Conservation (phyloP, 1,140 invertebrate genomes). For the Heliothis subflexa region DNA sequence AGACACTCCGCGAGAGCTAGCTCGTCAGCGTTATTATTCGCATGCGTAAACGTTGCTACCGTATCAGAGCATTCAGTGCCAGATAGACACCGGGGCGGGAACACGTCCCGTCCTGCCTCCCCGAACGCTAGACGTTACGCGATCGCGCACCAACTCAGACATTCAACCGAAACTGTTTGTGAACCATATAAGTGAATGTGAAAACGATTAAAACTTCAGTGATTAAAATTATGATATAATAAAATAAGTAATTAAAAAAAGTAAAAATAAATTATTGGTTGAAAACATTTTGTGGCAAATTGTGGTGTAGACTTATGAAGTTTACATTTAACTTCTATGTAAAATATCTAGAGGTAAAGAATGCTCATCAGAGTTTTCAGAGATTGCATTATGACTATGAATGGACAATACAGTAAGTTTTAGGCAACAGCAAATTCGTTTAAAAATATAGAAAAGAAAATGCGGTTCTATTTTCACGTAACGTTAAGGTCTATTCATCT, state of each 20-base stretch:
- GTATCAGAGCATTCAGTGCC: constrained; percentile 72
- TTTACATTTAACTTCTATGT: neutral
- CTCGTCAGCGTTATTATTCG: constrained; percentile 71
- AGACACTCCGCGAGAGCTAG: constrained; percentile 68
- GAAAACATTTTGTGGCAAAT: neutral
- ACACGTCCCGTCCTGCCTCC: constrained; percentile 58
- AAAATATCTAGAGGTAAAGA: neutral
- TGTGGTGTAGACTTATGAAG: neutral
- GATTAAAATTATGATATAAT: constrained; percentile 11
- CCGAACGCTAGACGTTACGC: constrained; percentile 39
- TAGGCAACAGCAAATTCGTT: neutral
- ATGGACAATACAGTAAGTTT: neutral
- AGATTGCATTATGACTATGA: too few species aligned
- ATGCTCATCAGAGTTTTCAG: too few species aligned
- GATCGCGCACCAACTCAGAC: constrained; percentile 38
- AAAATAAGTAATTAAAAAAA: neutral
- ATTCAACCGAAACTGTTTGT: constrained; percentile 22
- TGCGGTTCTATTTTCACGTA: constrained; percentile 18
- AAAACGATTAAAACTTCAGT: constrained; percentile 25
- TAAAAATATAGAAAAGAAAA: neutral
- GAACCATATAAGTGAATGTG: constrained; percentile 32
- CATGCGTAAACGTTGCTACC: constrained; percentile 72
- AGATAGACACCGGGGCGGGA: constrained; percentile 56
- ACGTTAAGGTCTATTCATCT: constrained; percentile 13
- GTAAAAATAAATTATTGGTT: neutral